Conservation (phyloP, 2,797 vertebrate genomes). For the Meriones psammophilus region DNA sequence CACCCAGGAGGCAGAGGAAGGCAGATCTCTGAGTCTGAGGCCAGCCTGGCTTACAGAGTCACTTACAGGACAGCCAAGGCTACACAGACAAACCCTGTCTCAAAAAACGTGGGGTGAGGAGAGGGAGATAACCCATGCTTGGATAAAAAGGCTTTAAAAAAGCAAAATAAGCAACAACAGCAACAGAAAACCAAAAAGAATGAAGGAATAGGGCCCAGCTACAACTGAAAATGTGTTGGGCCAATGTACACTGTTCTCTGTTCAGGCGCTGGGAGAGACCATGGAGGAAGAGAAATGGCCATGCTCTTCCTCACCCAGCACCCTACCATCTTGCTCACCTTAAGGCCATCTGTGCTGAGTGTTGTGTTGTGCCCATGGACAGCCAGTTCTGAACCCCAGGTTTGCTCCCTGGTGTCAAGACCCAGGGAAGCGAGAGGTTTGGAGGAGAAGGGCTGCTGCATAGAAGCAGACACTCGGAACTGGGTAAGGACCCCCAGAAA, state of each 20-base stretch:
- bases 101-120: no score
- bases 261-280: neutral
- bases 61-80: no score
- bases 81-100: no score
- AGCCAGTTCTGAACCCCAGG: neutral
- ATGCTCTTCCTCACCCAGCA: neutral
- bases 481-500: neutral
- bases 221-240: neutral
- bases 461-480: neutral
- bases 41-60: no score
- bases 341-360: neutral
- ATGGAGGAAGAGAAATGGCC: neutral
- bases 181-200: neutral
- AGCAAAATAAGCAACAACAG: neutral
- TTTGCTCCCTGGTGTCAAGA: neutral
- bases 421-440: neutral
- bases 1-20: no score
- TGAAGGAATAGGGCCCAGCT: neutral
- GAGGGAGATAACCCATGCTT: no score
- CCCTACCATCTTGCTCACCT: neutral
- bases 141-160: no score
- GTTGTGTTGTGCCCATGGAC: fast-evolving
- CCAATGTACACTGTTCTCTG: neutral
- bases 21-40: no score
- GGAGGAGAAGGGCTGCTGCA: neutral